Evolutionary conservation across 2,888 invertebrate species (phyloP).

Genomic region (Lacanobia oleracea): DNA sequence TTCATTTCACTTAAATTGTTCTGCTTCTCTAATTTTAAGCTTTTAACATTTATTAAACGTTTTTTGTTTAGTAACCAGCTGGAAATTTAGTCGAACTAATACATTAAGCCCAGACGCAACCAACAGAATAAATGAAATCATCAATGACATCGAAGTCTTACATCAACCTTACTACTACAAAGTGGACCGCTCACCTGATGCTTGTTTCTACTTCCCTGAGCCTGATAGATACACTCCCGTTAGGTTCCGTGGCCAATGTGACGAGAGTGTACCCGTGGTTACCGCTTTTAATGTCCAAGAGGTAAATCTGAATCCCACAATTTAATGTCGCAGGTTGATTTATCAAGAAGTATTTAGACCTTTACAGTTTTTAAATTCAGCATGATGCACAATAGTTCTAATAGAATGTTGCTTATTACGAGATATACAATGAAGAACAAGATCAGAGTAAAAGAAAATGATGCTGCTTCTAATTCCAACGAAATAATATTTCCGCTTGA

Average conservation of each 20-base stretch:
- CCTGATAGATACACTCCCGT: conserved; percentile 41
- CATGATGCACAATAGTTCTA: not conserved
- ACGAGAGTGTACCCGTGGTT: conserved; percentile 52
- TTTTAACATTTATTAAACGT: not conserved
- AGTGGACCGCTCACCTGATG: conserved; percentile 67
- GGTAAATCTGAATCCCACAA: conserved; percentile 48
- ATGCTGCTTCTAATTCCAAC: not conserved
- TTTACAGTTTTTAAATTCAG: not conserved
- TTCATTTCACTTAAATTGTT: not conserved
- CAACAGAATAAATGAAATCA: conserved; percentile 66
- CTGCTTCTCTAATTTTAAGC: not conserved
- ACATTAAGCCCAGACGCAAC: conserved; percentile 64
- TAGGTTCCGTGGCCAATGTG: conserved; percentile 59
- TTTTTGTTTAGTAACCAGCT: conserved; percentile 73
- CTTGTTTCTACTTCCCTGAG: conserved; percentile 65
- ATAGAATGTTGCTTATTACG: not conserved
- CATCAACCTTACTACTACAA: conserved; percentile 71
- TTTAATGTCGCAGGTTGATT: not conserved
- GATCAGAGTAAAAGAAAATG: not conserved
- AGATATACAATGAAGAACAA: no score
- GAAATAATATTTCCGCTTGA: not conserved
- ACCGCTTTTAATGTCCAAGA: conserved; percentile 46
- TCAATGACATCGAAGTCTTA: conserved; percentile 68
- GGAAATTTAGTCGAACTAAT: conserved; percentile 76
- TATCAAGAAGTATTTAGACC: not conserved